Base-by-base conservation (phyloP, 35 echinoderm and acorn worm species). In the Lytechinus pictus region DNA sequence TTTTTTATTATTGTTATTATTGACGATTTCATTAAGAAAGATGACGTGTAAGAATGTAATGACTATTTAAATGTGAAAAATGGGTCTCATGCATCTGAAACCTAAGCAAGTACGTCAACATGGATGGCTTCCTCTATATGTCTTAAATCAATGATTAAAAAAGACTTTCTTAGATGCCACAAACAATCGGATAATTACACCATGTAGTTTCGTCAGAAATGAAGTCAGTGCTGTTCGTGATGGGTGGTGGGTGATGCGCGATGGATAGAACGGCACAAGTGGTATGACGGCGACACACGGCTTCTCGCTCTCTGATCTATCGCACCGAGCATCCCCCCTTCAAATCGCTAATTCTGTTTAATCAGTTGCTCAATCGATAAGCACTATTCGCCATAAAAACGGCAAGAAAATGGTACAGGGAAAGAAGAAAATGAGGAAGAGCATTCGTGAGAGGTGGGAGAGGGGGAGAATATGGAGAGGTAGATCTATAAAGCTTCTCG, bases 281-380 rank as follows among this genome's bases (percentile, higher is more conserved):
- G 66, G 86, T 89, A 96, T 94, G 97, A 94, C 95, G 86, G 94
- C 94, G 94, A 95, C 95, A 89, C 96, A 96, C 86, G 89, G 95
- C 86, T 87, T 87, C 94, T 86, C 96, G 97, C 97, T 97, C 96
- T 97, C 96, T 98, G 97, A 98, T 98, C 96, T 96, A 95, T 96
- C 93, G 94, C 79, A 79, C 87, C 95, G 86, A 53, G 52, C 29
- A 44, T 53, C 87, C 95, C 95, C 96, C 96, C 97, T 95, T 95
- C 94, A 79, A 92, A 54, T 91, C 55, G 96, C 86, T 97, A 98
- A 98, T 97, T 97, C 92, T 98, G 97, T 98, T 98, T 97, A 95
- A 95, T 95, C 97, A 98, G 97, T 95, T 96, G 96, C 61, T 54
- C 97, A 94, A 97, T 98, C 97, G 95, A 98, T 98, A 95, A 24